Percentiles rank a stretch among this genome's conserved stretches.
Evolutionary conservation across 1,140 invertebrate species (phyloP).

Genomic region (Orussus abietinus): DNA sequence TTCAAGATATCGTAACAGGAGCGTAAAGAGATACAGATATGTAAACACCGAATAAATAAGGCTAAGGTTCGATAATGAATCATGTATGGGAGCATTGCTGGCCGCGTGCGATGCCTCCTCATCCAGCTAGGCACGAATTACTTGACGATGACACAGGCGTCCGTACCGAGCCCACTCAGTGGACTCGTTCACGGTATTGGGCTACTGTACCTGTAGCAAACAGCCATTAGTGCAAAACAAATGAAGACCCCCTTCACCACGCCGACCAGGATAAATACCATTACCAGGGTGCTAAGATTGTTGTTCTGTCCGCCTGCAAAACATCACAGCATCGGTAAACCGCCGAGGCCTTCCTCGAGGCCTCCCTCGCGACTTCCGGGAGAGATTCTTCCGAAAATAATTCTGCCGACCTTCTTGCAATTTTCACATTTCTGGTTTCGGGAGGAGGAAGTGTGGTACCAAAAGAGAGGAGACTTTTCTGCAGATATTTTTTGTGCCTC

Average conservation of each 20-base stretch:
- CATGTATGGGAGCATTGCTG: slow-evolving; percentile 39
- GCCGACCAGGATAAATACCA: slow-evolving; percentile 88
- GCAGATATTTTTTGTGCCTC: no score
- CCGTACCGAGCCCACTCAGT: slow-evolving; percentile 32
- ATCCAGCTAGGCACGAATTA: slow-evolving; percentile 49
- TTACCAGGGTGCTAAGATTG: slow-evolving; percentile 81
- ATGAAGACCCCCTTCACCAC: slow-evolving; percentile 91
- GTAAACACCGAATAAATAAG: slow-evolving; percentile 31
- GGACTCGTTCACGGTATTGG: slow-evolving; percentile 18
- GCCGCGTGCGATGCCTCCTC: slow-evolving; percentile 50
- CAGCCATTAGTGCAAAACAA: slow-evolving; percentile 88
- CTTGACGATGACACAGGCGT: slow-evolving; percentile 42
- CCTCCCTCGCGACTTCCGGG: no score
- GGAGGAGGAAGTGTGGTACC: no score
- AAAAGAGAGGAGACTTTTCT: no score
- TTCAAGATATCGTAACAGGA: slow-evolving; percentile 14
- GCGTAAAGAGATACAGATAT: slow-evolving; percentile 13
- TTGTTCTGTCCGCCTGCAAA: slow-evolving; percentile 65
- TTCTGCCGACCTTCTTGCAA: not conserved
- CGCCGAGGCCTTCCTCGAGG: not conserved
- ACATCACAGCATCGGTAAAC: slow-evolving; percentile 28
- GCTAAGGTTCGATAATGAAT: slow-evolving; percentile 36
- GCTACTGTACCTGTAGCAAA: slow-evolving; percentile 90
- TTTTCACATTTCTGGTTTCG: no score
- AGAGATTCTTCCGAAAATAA: no score